Percentiles rank a stretch among this genome's conserved stretches.
Conservation (phyloP, 2,113 vertebrate genomes). For the Prionailurus viverrinus region DNA sequence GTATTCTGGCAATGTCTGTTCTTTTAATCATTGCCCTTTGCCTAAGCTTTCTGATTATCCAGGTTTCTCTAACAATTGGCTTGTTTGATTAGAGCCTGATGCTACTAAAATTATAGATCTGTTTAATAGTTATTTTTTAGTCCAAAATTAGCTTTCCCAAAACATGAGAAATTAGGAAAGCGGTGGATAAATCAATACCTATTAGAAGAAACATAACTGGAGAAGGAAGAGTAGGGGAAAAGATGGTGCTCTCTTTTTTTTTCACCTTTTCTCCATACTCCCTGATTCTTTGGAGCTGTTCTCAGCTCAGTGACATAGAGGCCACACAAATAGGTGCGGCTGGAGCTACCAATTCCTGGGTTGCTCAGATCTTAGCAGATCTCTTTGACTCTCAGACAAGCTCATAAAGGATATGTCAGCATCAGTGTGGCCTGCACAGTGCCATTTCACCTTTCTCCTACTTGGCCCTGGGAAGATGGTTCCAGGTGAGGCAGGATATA, state of each 20-base stretch:
- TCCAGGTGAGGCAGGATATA: not conserved
- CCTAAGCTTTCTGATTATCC: slow-evolving; percentile 44
- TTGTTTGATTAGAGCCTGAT: slow-evolving; percentile 35
- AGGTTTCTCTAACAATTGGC: not conserved
- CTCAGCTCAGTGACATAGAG: not conserved
- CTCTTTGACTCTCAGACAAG: not conserved
- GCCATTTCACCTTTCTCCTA: not conserved
- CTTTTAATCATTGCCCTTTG: slow-evolving; percentile 19
- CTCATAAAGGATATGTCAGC: not conserved
- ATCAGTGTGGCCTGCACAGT: not conserved
- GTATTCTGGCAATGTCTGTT: not conserved
- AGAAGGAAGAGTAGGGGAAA: slow-evolving; percentile 38
- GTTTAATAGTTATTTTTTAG: slow-evolving; percentile 45
- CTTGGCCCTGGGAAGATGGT: not conserved
- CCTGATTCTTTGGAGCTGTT: not conserved
- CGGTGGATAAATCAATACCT: not conserved
- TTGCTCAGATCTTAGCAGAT: not conserved
- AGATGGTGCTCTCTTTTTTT: not conserved
- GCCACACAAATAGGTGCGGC: not conserved
- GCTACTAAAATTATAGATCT: slow-evolving; percentile 52
- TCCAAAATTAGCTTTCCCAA: not conserved
- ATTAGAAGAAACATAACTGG: slow-evolving; percentile 5
- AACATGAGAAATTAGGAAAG: slow-evolving; percentile 32
- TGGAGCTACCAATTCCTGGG: not conserved
- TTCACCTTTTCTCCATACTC: not conserved